Base-by-base conservation (phyloP, 2,797 vertebrate genomes). In the Gila robusta region DNA sequence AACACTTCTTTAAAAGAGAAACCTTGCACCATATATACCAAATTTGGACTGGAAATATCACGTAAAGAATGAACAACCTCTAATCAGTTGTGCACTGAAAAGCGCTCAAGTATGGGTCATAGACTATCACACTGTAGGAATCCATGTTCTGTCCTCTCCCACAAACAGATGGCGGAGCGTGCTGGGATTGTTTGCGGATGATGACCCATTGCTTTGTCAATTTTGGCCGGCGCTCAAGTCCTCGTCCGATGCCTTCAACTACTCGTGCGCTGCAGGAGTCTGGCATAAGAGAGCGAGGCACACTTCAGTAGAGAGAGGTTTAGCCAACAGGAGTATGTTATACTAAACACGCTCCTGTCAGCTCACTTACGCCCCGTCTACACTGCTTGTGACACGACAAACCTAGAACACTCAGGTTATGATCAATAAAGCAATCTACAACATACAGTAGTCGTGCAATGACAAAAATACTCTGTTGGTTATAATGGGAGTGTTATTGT, bases 161-260 rank as follows among this genome's bases (percentile, higher is more conserved):
- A 83, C 44, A 87, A 91, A 89, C 92, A 93, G 93, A 93, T 92
- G 91, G 92, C 78, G 19, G 47, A 49, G 84, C 88, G 67, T 84
- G 84, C 89, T 91, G 91, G 74, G 86, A 88, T 92, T 92, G 90
- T 93, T 92, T 90, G 87, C 89, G 91, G 89, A 88, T 67, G 88
- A 91, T 89, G 90, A 89, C 89, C 80, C 85, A 90, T 79, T 90
- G 89, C 84, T 91, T 91, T 86, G 86, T 91, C 80, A 85, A 91
- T 88, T 89, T 83, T 94, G 92, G 92, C 90, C 74, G 77, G 71
- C 17, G 74, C 76, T 88, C 87, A 92, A 90, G 78, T 88, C 78
- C 85, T 79, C 70, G 84, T 86, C 89, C 35, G 82, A 84, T 84
- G 87, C 87, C 81, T 91, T 93, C 83, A 81, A 81, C 87, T 91